phyloP scores from a whole-genome alignment of 2,888 invertebrate genomes.

The Spisula solida region DNA sequence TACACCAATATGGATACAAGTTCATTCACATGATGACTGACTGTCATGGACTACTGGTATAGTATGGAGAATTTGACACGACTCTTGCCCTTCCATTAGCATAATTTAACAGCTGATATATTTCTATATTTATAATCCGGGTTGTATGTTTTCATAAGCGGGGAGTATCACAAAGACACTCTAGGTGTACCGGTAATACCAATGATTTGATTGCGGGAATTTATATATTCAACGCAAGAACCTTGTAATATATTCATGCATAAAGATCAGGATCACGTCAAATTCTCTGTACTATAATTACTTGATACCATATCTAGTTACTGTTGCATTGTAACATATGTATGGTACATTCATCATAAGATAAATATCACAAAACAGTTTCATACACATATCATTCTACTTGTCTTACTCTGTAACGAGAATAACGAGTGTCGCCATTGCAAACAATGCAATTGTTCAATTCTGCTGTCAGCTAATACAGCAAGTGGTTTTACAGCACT shows the following conservation, averaged over 20 bases:
- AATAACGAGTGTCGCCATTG: neutral
- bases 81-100: no score
- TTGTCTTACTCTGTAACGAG: neutral
- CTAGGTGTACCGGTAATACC: no score
- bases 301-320: neutral
- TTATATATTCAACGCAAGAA: no score
- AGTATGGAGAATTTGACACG: no score
- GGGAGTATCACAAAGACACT: no score
- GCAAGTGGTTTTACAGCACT: neutral
- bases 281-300: no score
- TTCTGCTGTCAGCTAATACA: neutral
- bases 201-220: no score
- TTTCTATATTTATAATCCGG: no score
- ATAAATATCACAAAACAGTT: conserved; percentile 1
- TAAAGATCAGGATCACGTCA: no score
- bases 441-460: neutral
- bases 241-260: no score
- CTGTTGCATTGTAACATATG: conserved; percentile 3
- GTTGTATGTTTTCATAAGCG: no score
- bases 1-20: neutral
- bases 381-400: neutral
- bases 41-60: neutral
- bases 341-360: neutral
- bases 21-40: neutral
- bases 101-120: no score